Base-by-base conservation (phyloP, 2,113 vertebrate species). In the Eleginops maclovinus region DNA sequence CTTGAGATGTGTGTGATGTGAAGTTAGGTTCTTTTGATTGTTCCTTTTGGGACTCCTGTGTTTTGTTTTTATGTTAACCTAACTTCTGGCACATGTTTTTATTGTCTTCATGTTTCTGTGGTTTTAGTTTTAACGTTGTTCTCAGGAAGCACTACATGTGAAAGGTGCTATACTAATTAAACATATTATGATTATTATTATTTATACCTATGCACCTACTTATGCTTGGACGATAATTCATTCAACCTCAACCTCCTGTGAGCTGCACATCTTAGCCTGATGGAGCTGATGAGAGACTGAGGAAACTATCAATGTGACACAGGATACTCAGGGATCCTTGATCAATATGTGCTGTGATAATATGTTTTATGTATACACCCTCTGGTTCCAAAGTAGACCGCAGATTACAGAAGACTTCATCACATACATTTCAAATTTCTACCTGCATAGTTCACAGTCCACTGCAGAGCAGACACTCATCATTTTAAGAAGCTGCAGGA, bases 401-500 rank as follows among this genome's bases (percentile, higher is more conserved):
- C 44, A 36, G 51, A 72, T 47, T 75, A 31, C 50, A 55, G 44
- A 84, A 67, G 21, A 41, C n/a, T 55, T 36, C 40, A 60, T 56
- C 26, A 72, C 59, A 65, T 59, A 53, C 9, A 79, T 47, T 75
- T 69, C 13, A 24, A 3, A 26, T 59, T 22, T 41, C 65, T 9
- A 59, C 53, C 36, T 68, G 36, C 17, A 56, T 14, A 56, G n/a
- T 71, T 13, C 22, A 55, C 7, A 12, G 56, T 44, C 43, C 28
- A 22, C 24, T 36, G 71, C 55, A 28, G 54, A 28, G 15, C 49
- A 54, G 26, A 55, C 21, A 63, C 16, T 14, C 5, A 56, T 44
- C 44, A 46, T 21, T 15, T 24, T 43, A 10, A 64, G 31, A 43
- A 66, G 22, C 44, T 22, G 21, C 13, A n/a, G 28, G 55, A 17